Percentiles rank a stretch among this genome's conserved stretches.
phyloP scores from a whole-genome alignment of 1,140 invertebrate species.

The Pissodes strobi region DNA sequence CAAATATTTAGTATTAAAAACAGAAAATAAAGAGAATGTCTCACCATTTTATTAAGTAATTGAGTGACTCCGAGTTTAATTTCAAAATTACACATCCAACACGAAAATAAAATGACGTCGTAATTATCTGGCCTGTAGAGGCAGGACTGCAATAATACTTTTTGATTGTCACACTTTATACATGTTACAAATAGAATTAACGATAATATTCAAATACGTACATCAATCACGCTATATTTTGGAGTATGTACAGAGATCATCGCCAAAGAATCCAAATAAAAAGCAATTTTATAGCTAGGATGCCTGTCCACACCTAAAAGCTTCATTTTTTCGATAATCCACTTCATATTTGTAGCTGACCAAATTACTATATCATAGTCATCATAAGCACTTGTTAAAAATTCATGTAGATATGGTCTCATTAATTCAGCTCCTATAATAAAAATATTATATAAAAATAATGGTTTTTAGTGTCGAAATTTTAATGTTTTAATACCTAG shows the following conservation, averaged over 20 bases:
- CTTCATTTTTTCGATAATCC: slow-evolving; percentile 98
- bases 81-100: no score
- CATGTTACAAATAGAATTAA: no score
- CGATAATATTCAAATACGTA: slow-evolving; percentile 60
- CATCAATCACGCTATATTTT: slow-evolving; percentile 89
- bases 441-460: background rate
- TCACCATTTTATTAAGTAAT: no score
- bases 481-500: background rate
- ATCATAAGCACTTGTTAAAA: slow-evolving; percentile 88
- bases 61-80: no score
- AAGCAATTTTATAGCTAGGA: slow-evolving; percentile 89
- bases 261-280: slow-evolving; percentile 86
- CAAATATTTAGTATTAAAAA: no score
- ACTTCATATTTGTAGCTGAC: slow-evolving; percentile 98
- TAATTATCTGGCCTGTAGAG: no score
- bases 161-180: no score
- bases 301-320: slow-evolving; percentile 83
- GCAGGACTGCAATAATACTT: no score
- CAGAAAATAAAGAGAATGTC: no score
- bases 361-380: slow-evolving; percentile 88
- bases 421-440: slow-evolving; percentile 79
- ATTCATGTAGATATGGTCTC: slow-evolving; percentile 94
- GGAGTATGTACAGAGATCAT: slow-evolving; percentile 92
- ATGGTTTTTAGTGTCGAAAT: no score
- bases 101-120: no score